These are phyloP conservation scores for Carassius auratus DNA, from an alignment of 2,113 vertebrate genomes.

Conservation along the genomic window DNA sequence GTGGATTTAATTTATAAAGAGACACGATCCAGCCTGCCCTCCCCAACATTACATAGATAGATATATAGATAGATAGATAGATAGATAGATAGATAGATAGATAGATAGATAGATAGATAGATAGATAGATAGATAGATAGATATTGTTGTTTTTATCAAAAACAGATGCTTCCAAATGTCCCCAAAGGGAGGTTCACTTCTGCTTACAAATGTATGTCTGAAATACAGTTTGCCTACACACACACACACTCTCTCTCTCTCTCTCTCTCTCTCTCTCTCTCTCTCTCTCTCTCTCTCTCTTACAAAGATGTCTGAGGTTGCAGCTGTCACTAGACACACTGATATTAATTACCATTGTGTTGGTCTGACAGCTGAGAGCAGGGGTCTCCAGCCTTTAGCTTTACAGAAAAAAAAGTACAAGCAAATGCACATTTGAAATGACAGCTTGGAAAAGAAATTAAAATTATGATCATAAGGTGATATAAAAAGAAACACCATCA, in stretches of 20 bases:
- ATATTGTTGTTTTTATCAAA: background rate
- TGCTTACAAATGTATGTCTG: background rate
- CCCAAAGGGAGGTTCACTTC: background rate
- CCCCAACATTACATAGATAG: no score
- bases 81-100: no score
- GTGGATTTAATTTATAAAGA: no score
- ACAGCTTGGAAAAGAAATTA: background rate
- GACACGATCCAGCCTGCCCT: no score
- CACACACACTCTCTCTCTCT: background rate
- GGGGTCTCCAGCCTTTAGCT: background rate
- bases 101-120: no score
- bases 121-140: no score
- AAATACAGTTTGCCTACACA: background rate
- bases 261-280: no score
- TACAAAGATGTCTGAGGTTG: background rate
- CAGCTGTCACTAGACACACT: background rate
- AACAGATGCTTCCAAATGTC: background rate
- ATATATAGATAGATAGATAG: no score
- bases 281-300: no score
- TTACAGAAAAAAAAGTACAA: background rate
- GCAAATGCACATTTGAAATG: background rate
- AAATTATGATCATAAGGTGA: background rate
- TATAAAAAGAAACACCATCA: background rate
- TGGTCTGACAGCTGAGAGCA: slow-evolving; percentile 5
- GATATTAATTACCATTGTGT: slow-evolving; percentile 12